Evolutionary conservation across 2,113 vertebrate species (phyloP).

Genomic region (Malurus elegans): DNA sequence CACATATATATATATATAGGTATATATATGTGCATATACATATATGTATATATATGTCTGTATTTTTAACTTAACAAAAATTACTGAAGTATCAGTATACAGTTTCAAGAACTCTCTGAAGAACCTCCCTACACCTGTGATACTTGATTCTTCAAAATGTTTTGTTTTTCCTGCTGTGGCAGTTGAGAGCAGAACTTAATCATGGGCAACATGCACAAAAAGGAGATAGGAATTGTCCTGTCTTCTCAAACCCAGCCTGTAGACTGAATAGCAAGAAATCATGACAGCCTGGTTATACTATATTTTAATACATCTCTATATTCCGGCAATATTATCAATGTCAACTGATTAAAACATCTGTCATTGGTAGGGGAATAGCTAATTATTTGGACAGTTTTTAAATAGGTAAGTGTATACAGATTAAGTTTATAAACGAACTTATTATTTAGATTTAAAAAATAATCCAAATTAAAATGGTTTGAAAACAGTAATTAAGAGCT

Average conservation of each 20-base stretch:
- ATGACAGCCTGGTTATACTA: not conserved
- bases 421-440: not conserved
- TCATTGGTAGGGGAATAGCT: not conserved
- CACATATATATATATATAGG: not conserved
- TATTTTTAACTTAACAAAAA: not conserved
- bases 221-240: not conserved
- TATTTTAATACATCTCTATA: not conserved
- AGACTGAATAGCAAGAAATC: not conserved
- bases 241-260: not conserved
- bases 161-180: not conserved
- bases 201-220: not conserved
- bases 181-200: not conserved
- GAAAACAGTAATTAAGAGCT: not conserved
- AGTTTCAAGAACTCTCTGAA: not conserved
- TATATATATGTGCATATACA: accelerated
- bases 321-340: not conserved
- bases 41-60: not conserved
- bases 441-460: not conserved
- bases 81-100: not conserved
- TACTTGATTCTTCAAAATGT: not conserved
- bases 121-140: not conserved
- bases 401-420: not conserved
- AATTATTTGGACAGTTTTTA: not conserved
- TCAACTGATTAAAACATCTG: not conserved
- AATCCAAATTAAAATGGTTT: not conserved